Percentiles rank a stretch among this genome's conserved stretches.
These are phyloP conservation scores for Manacus vitellinus DNA, from an alignment of 2,113 vertebrate species.

Conservation along the genomic window DNA sequence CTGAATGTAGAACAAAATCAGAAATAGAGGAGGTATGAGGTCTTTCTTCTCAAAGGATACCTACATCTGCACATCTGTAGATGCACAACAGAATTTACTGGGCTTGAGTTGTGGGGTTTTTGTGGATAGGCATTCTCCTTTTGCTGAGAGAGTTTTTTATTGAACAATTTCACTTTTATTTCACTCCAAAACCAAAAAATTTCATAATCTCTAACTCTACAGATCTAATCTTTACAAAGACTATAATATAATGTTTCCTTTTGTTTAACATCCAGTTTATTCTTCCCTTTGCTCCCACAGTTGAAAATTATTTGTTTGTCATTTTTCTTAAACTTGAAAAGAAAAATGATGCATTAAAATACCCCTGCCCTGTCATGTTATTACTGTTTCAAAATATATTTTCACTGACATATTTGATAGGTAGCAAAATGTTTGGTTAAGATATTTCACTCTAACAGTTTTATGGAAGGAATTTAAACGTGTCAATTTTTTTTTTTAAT, in stretches of 20 bases:
- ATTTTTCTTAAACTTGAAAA: not conserved
- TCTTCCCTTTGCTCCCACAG: not conserved
- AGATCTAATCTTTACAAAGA: not conserved
- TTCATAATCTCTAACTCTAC: not conserved
- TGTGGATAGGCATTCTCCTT: not conserved
- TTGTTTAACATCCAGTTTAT: not conserved
- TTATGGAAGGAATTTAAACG: not conserved
- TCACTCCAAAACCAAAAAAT: not conserved
- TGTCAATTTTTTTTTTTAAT: not conserved
- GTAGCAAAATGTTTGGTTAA: not conserved
- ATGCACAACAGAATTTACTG: not conserved
- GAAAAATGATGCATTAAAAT: not conserved
- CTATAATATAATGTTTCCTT: not conserved
- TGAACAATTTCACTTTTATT: not conserved
- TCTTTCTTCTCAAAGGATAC: not conserved
- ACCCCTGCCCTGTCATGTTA: accelerated
- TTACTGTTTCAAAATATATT: not conserved
- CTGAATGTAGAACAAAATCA: not conserved
- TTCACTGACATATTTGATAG: not conserved
- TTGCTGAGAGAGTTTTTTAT: not conserved
- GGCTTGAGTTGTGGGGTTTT: accelerated
- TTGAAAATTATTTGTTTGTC: not conserved
- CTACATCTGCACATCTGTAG: not conserved
- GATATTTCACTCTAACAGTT: not conserved
- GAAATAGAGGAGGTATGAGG: not conserved